Percentiles rank a stretch among this genome's conserved stretches.
Evolutionary conservation across 1,140 invertebrate genomes (phyloP).

Genomic region (Temnothorax nylanderi): DNA sequence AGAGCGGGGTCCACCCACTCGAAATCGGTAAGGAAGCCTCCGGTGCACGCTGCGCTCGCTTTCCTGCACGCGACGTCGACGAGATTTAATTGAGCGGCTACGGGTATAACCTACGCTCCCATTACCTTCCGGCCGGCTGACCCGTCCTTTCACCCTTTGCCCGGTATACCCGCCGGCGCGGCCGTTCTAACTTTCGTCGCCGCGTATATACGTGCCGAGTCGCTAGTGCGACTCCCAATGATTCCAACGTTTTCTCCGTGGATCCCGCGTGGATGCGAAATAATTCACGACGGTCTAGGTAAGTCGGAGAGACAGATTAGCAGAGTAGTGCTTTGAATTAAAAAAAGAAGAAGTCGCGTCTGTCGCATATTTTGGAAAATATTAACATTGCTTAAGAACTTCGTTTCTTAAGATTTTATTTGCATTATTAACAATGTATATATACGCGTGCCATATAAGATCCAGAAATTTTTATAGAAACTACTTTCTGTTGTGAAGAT

Average conservation of each 20-base stretch:
- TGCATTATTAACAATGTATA: neutral
- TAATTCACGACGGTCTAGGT: conserved; percentile 15
- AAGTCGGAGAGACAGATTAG: neutral
- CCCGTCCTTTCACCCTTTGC: conserved; percentile 24
- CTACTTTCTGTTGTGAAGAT: neutral
- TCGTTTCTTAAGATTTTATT: neutral
- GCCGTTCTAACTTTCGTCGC: conserved; percentile 39
- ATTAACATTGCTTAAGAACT: neutral
- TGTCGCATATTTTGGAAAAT: neutral
- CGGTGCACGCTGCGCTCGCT: conserved; percentile 71
- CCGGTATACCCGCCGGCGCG: conserved; percentile 24
- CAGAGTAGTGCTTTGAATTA: neutral
- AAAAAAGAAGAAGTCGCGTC: neutral
- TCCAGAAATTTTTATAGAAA: neutral
- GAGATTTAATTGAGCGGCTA: conserved; percentile 75
- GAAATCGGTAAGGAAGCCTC: conserved; percentile 76
- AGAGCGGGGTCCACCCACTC: conserved; percentile 72
- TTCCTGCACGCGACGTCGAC: conserved; percentile 76
- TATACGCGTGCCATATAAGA: neutral
- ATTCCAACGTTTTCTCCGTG: neutral
- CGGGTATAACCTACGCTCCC: conserved; percentile 64
- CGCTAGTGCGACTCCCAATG: neutral
- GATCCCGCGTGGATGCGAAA: conserved; percentile 11
- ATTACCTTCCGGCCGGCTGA: conserved; percentile 58
- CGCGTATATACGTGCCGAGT: conserved; percentile 28